Evolutionary conservation across 2,888 invertebrate genomes (phyloP), one percentile per base, ranked within the genome.

Genomic region (Neocrepidodera transversa): DNA sequence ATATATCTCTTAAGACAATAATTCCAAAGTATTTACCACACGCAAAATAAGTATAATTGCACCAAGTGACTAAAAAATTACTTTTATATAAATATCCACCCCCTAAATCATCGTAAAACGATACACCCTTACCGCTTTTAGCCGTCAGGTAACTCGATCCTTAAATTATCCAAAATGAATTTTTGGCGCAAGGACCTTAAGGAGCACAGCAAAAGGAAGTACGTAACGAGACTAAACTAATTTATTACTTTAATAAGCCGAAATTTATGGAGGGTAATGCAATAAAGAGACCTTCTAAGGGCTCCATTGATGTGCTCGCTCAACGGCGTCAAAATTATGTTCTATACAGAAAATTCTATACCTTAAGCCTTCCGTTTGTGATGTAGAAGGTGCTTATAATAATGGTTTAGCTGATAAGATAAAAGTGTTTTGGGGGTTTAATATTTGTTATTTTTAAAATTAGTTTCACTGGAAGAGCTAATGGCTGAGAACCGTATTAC

Each of bases 211-310:
- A 42, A 35, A 20, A 35, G 36, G 26, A 28, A 26, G 45, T 14
- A 26, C 26, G 45, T n/a, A 16, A 36, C 36, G 36, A 26, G 43
- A 47, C 38, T 52, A 51, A 58, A 45, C 52, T 58, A 58, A 58
- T 58, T 58, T 58, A 58, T 58, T 38, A 16, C 52, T 58, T 52
- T 58, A 58, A 58, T 58, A 58, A 54, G 45, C 35, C 32, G 35
- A 13, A 54, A 54, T 54, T 54, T 54, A 54, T 47, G 42, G 32
- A 45, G 45, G 45, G 36, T 54, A 54, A 45, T 36, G 36, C 26
- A 23, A 26, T 53, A 54, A 50, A 50, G 38, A 53, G 43, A 30
- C 23, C n/a, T 53, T 20, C 16, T 32, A 7, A 38, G 53, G 36
- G 53, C 35, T 53, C 23, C 45, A 45, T 54, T 54, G 54, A 45